A percentile compares a stretch with the other conserved stretches of the same genome.
These are phyloP conservation scores for Caranx ignobilis DNA, from an alignment of 2,113 vertebrate species.

Conservation along the genomic window DNA sequence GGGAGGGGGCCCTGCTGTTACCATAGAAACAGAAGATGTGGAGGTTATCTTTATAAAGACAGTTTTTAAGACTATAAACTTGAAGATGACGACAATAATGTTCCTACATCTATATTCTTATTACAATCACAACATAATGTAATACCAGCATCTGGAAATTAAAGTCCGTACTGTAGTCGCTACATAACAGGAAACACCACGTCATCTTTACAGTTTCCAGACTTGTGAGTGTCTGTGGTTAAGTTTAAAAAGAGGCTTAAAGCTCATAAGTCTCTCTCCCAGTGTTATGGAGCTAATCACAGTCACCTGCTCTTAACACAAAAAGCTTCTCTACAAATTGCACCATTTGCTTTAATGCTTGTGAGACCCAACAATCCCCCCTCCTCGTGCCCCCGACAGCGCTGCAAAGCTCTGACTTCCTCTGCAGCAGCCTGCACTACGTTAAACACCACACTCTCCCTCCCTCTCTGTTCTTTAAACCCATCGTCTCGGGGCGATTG, in stretches of 20 bases:
- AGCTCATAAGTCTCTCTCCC: constrained; percentile 51
- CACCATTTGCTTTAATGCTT: constrained; percentile 55
- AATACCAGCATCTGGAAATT: too few relatives aligned
- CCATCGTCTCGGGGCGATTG: not conserved
- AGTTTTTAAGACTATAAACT: not conserved
- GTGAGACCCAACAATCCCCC: constrained; percentile 34
- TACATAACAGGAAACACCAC: not conserved
- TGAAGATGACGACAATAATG: too few relatives aligned
- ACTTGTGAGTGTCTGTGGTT: constrained; percentile 21
- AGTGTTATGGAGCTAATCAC: constrained; percentile 46
- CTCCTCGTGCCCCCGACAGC: not conserved
- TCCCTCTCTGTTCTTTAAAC: constrained; percentile 34
- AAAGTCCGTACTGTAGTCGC: not conserved
- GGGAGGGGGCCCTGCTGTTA: not conserved
- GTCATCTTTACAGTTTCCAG: constrained; percentile 3
- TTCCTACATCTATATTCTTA: too few relatives aligned
- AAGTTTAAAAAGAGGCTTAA: constrained; percentile 32
- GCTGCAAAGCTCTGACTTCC: not conserved
- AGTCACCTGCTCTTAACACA: constrained; percentile 46
- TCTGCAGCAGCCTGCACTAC: constrained; percentile 3
- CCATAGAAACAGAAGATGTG: constrained; percentile 42
- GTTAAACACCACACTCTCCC: too few relatives aligned
- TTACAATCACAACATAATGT: too few relatives aligned
- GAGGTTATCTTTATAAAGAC: not conserved
- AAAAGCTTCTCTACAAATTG: constrained; percentile 48